Evolutionary conservation across 2,888 invertebrate genomes (phyloP).

Genomic region (Itoplectis maculator): DNA sequence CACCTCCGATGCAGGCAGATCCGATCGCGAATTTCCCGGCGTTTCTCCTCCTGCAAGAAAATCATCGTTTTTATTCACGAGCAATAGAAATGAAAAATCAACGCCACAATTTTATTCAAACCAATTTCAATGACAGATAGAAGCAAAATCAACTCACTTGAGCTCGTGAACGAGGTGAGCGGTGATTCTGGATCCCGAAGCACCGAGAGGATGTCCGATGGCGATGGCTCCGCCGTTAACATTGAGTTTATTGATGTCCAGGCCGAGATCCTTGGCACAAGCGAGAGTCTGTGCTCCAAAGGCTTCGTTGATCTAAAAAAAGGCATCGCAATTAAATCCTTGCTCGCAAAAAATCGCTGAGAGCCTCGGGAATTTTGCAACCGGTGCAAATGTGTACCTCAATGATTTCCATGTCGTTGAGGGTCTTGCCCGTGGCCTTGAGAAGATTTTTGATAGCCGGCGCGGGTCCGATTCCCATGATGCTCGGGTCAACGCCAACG

Average conservation of each 20-base stretch:
- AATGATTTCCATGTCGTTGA: conserved; percentile 96
- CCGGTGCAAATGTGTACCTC: conserved; percentile 92
- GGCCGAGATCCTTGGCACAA: conserved; percentile 94
- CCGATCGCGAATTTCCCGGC: conserved; percentile 95
- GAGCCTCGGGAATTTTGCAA: not conserved
- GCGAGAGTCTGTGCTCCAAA: conserved; percentile 98
- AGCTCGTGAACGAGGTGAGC: conserved; percentile 96
- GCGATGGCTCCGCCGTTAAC: conserved; percentile 98
- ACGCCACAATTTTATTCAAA: too few species aligned
- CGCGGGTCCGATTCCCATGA: conserved; percentile 99
- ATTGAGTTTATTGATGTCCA: conserved; percentile 95
- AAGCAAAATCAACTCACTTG: conserved; percentile 86
- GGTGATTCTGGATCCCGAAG: conserved; percentile 96
- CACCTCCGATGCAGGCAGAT: conserved; percentile 99
- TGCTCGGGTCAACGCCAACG: conserved; percentile 97
- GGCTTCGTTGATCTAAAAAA: conserved; percentile 96
- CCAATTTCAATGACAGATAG: too few species aligned
- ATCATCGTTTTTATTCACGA: conserved; percentile 6
- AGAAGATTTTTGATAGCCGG: conserved; percentile 96
- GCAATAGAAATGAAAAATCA: too few species aligned
- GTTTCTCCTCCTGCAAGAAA: conserved; percentile 90
- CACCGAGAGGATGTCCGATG: conserved; percentile 98
- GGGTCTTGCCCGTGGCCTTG: conserved; percentile 90
- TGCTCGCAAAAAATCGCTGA: not conserved
- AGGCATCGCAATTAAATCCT: conserved; percentile 4